Percentiles rank a stretch among this genome's conserved stretches.
These are phyloP conservation scores for Spisula solida DNA, from an alignment of 2,888 invertebrate genomes.

Conservation along the genomic window DNA sequence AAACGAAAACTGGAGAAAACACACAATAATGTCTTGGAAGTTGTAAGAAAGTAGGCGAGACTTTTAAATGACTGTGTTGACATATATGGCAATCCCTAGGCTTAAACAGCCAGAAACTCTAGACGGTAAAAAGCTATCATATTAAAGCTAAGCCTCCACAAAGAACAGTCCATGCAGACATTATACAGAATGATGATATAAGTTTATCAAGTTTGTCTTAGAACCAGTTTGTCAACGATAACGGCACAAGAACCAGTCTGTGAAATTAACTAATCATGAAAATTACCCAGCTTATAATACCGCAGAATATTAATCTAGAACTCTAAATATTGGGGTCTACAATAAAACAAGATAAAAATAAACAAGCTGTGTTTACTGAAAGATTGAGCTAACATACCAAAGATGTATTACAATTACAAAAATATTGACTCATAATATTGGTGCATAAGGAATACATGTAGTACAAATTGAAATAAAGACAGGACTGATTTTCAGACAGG, in stretches of 20 bases:
- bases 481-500: not conserved
- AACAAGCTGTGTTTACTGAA: slow-evolving; percentile 5
- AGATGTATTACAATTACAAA: not conserved
- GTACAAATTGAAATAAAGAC: not conserved
- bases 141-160: too few relatives aligned
- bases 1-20: too few relatives aligned
- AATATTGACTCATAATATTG: slow-evolving; percentile 7
- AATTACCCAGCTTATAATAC: slow-evolving; percentile 19
- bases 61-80: too few relatives aligned
- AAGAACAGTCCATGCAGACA: not conserved
- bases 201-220: not conserved
- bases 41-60: too few relatives aligned
- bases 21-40: too few relatives aligned
- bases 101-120: too few relatives aligned
- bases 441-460: not conserved
- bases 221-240: not conserved
- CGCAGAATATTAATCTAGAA: slow-evolving; percentile 2
- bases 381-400: not conserved
- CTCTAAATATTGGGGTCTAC: not conserved
- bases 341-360: slow-evolving; percentile 18
- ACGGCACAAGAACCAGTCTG: not conserved
- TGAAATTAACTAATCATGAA: slow-evolving; percentile 21
- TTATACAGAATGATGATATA: not conserved
- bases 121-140: too few relatives aligned
- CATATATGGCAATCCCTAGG: too few relatives aligned